Evolutionary conservation across 2,113 vertebrate genomes (phyloP).

Genomic region (Capra hircus): DNA sequence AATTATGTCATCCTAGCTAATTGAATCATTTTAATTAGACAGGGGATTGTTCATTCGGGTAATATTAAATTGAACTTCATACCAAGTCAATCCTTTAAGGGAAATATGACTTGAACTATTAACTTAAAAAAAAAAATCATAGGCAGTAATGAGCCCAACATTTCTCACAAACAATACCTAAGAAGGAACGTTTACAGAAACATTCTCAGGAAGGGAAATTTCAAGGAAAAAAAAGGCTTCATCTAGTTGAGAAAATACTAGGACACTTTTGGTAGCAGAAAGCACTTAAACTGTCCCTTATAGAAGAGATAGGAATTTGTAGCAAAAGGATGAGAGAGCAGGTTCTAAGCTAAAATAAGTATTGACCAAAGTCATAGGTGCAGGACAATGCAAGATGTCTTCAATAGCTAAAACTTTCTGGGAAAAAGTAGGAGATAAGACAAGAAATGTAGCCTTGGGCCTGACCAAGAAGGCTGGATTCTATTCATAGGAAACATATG

Average conservation of each 20-base stretch:
- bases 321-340: not conserved
- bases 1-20: not conserved
- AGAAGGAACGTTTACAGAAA: not conserved
- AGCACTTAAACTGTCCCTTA: not conserved
- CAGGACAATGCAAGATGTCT: not conserved
- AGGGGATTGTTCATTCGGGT: not conserved
- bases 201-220: not conserved
- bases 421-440: not conserved
- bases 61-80: not conserved
- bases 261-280: not conserved
- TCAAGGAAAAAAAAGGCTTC: not conserved
- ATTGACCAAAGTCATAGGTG: not conserved
- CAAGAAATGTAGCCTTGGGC: not conserved
- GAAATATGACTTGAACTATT: not conserved
- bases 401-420: not conserved
- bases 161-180: not conserved
- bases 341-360: not conserved
- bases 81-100: not conserved
- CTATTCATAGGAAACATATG: not conserved
- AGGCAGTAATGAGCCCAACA: not conserved
- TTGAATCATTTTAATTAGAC: not conserved
- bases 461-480: not conserved
- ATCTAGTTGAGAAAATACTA: not conserved
- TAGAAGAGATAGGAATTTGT: not conserved
- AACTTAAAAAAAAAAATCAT: not conserved